Conservation (phyloP, 2,113 vertebrate genomes). For the Heptranchias perlo region DNA sequence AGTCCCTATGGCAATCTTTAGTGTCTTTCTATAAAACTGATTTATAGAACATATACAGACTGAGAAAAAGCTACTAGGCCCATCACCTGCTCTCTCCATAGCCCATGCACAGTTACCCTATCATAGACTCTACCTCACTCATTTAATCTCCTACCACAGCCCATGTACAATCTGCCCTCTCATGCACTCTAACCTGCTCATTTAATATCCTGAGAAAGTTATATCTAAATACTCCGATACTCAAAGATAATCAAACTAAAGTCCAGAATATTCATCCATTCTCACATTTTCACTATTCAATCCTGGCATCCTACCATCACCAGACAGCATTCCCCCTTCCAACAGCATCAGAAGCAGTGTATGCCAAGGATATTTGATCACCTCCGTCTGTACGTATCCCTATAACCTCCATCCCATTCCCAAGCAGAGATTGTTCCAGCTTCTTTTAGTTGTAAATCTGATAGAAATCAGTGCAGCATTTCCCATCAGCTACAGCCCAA, state of each 20-base stretch:
- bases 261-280: neutral
- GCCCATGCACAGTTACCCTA: neutral
- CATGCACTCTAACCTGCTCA: too few relatives aligned
- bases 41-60: neutral
- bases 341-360: neutral
- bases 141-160: neutral
- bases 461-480: neutral
- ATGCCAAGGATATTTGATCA: neutral
- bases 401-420: neutral
- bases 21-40: neutral
- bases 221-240: neutral
- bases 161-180: neutral
- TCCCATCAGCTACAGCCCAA: neutral
- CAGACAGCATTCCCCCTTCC: neutral
- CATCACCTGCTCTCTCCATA: neutral
- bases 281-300: neutral
- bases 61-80: neutral
- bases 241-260: neutral
- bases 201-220: neutral
- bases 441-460: neutral
- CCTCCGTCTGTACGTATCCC: neutral
- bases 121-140: neutral
- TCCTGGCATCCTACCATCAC: neutral
- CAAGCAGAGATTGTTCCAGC: neutral
- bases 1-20: slow-evolving; percentile 9